These are phyloP conservation scores for Leguminivora glycinivorella DNA, from an alignment of 1,140 invertebrate genomes.

Conservation along the genomic window DNA sequence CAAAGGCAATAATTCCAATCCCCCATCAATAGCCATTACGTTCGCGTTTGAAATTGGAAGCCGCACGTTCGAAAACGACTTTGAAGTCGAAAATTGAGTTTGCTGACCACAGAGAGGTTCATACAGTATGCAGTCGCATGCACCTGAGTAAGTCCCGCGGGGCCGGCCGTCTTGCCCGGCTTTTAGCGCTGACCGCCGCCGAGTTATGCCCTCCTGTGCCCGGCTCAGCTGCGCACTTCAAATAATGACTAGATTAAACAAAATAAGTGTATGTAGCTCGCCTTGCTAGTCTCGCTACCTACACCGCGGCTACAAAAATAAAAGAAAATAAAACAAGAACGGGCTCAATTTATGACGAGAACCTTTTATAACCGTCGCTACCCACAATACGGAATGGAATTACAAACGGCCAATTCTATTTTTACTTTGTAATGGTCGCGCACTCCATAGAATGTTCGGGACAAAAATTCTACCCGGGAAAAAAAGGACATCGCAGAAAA, in stretches of 20 bases:
- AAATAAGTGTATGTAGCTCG: slow-evolving; percentile 28
- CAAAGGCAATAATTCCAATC: slow-evolving; percentile 34
- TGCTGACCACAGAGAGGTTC: slow-evolving; percentile 60
- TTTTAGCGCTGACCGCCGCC: slow-evolving; percentile 51
- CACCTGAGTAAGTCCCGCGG: slow-evolving; percentile 51
- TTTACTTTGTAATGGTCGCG: slow-evolving; percentile 75
- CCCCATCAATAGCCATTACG: slow-evolving; percentile 38
- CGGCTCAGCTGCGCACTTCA: slow-evolving; percentile 40
- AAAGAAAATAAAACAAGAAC: slow-evolving; percentile 29
- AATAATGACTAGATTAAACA: slow-evolving; percentile 42
- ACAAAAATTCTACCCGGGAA: slow-evolving; percentile 65
- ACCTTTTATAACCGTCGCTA: slow-evolving; percentile 42
- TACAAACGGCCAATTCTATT: slow-evolving; percentile 67
- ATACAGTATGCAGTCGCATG: slow-evolving; percentile 65
- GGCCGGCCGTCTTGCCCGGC: slow-evolving; percentile 41
- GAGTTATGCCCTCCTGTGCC: slow-evolving; percentile 47
- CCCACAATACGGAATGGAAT: slow-evolving; percentile 59
- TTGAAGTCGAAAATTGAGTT: slow-evolving; percentile 74
- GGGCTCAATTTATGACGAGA: slow-evolving; percentile 33
- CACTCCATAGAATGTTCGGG: slow-evolving; percentile 68
- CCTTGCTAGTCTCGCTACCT: slow-evolving; percentile 10
- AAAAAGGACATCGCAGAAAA: slow-evolving; percentile 76
- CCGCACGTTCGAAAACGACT: slow-evolving; percentile 48
- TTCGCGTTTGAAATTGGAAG: slow-evolving; percentile 40
- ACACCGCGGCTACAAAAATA: slow-evolving; percentile 25